Base-by-base conservation (phyloP, 2,113 vertebrate genomes). In the Psophia crepitans region DNA sequence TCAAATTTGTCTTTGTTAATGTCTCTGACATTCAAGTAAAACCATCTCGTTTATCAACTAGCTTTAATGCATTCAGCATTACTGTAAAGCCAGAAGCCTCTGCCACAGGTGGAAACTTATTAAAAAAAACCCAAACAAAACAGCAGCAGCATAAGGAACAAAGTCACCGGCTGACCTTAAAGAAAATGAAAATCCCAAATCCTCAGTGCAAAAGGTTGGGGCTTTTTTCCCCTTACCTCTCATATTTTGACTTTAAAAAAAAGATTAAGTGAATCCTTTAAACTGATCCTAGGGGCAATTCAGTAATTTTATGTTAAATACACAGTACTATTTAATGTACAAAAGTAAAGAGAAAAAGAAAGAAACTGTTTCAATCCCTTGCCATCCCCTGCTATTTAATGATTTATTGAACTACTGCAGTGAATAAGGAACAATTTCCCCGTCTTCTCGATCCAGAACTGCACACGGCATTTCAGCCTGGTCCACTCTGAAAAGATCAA, bases 121-220 rank as follows among this genome's bases (percentile, higher is more conserved):
- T 84, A 19, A 58, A 93, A 69, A 91, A 94, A 81, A n/a, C n/a
- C n/a, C n/a, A n/a, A 53, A 0, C 12, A 14, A 0, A 17, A 6
- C 46, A 94, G 61, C 22, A 87, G 89, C 57, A 79, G 81, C 3
- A 3, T 85, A 79, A 93, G 41, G 77, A 91, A 90, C 89, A 70
- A 73, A 96, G 68, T 77, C 91, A 95, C 84, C 1, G 12, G 56
- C 28, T 96, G 95, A 97, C 93, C 87, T 96, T 89, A 97, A 95
- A 95, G 95, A 91, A 96, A 95, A 97, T 96, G 69, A 96, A 96
- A 97, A 89, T 77, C 77, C 89, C 61, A 97, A 96, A 96, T 96
- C 96, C 84, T 92, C 84, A 73, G 75, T 60, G 60, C 68, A 78
- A 92, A 93, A 94, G 87, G 87, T 86, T 94, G 74, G 2, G 1